These are phyloP conservation scores for Lepidurus apus DNA, from an alignment of 1,140 invertebrate species.

Conservation along the genomic window DNA sequence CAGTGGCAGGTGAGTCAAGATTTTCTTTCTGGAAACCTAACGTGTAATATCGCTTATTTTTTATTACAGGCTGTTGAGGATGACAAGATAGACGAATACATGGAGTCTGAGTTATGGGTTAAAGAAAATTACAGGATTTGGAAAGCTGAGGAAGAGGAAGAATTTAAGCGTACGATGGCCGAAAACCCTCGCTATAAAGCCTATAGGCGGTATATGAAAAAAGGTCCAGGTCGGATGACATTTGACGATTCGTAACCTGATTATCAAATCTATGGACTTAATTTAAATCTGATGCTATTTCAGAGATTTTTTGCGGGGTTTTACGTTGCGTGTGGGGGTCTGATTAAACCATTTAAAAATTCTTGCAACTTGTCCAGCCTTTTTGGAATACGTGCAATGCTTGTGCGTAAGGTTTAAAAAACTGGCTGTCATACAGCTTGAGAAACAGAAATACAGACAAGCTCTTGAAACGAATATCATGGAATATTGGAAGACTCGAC, in stretches of 20 bases:
- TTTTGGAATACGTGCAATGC: neutral
- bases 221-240: conserved; percentile 67
- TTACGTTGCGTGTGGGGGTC: no score
- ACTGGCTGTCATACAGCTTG: conserved; percentile 9
- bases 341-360: no score
- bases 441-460: neutral
- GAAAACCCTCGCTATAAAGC: conserved; percentile 71
- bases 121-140: conserved; percentile 69
- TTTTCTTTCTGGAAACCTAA: conserved; percentile 17
- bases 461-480: neutral
- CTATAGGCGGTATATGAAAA: conserved; percentile 72
- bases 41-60: conserved; percentile 20
- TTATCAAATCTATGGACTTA: neutral
- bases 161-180: conserved; percentile 69
- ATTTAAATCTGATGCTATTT: no score
- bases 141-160: conserved; percentile 75
- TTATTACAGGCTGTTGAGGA: conserved; percentile 60
- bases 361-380: neutral
- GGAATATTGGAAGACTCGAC: neutral
- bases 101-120: conserved; percentile 72
- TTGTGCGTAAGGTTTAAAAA: neutral
- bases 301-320: no score
- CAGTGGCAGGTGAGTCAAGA: conserved; percentile 52
- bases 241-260: conserved; percentile 64
- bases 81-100: conserved; percentile 63